Base-by-base conservation (phyloP, 2,888 invertebrate genomes). In the Sialis fuliginosa region DNA sequence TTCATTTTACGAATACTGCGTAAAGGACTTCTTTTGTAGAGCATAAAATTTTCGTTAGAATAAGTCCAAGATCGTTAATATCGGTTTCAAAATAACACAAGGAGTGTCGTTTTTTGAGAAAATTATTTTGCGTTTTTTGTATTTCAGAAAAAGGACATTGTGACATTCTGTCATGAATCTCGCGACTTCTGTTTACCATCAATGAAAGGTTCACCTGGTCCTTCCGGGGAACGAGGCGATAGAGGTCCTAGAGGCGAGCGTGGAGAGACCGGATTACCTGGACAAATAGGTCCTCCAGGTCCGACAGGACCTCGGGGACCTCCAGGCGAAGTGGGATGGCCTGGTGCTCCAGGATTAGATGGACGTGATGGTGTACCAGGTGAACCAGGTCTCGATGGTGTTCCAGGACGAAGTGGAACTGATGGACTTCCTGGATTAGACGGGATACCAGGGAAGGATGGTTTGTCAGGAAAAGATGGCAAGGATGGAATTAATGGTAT, bases 321-420 rank as follows among this genome's bases (percentile, higher is more conserved):
- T 7, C 55, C 59, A 62, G 85, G 85, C 32, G 75, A 78, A 54
- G 75, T 79, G 34, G 85, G 85, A 0, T 76, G 76, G 41, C 72
- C 77, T 0, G 85, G 85, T 1, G 71, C 75, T 39, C 66, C 79
- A 0, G 87, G 87, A 0, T 63, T 90, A 1, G 91, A 92, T 57
- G 92, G 91, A 0, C 69, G 88, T 47, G 89, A 91, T 54, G 91
- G 91, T 4, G 79, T 91, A 1, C 90, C 91, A 0, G 92, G 92
- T 0, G 89, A 89, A 57, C 91, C 91, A 0, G 91, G 92, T 0
- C 65, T 91, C 34, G 87, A 88, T 56, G 92, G 91, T 0, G 76
- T 88, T 51, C 84, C 84, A 0, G 89, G 91, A 2, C 71, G 89
- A 47, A 87, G 86, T 50, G 91, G 92, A 0, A 75, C 82, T 12